phyloP scores from a whole-genome alignment of 2,113 vertebrate genomes.

The Sebastes fasciatus region DNA sequence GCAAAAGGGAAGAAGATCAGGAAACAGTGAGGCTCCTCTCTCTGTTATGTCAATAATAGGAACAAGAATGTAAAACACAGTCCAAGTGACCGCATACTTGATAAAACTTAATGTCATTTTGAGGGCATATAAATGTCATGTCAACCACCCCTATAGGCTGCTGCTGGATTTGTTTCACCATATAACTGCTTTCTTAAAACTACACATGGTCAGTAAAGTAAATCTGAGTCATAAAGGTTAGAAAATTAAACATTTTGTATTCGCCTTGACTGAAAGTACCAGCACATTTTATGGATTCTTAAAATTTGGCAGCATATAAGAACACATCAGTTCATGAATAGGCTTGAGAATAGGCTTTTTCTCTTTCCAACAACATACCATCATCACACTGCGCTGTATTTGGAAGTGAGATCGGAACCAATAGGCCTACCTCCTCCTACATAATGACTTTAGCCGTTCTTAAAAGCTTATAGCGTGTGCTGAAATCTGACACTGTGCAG shows the following conservation, averaged over 20 bases:
- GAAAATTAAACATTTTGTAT: background rate
- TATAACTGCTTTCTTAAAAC: background rate
- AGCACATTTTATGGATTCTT: background rate
- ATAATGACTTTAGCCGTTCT: slow-evolving; percentile 65
- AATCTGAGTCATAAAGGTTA: too few species aligned
- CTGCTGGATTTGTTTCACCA: background rate
- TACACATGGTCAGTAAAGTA: too few species aligned
- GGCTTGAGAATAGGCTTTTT: background rate
- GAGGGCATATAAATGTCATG: background rate
- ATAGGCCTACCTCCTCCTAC: slow-evolving; percentile 12
- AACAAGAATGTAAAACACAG: slow-evolving; percentile 8
- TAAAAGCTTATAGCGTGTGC: slow-evolving; percentile 64
- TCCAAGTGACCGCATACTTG: background rate
- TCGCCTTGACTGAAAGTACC: background rate
- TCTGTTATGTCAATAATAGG: background rate
- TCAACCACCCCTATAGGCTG: background rate
- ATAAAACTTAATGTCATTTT: background rate
- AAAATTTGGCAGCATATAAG: background rate
- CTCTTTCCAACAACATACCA: background rate
- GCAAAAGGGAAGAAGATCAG: background rate
- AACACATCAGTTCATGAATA: background rate
- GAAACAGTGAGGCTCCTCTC: background rate
- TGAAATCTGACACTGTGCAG: slow-evolving; percentile 64
- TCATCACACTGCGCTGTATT: background rate
- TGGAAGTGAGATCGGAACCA: slow-evolving; percentile 25